Evolutionary conservation across 2,888 invertebrate species (phyloP).

Genomic region (Drosophila niveifrons): DNA sequence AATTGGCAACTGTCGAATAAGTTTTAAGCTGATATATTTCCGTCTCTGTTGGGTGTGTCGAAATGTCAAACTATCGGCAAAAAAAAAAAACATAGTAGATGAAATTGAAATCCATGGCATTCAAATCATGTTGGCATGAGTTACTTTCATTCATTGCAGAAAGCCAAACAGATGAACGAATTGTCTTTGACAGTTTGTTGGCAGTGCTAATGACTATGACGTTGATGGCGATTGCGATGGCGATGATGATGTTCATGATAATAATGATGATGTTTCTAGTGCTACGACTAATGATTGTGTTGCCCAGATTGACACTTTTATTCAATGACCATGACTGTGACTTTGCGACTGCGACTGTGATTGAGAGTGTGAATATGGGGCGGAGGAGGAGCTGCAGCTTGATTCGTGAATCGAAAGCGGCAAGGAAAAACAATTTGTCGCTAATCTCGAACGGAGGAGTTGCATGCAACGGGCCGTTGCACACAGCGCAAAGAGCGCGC

Average conservation of each 20-base stretch:
- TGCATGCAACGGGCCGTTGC: slow-evolving; percentile 44
- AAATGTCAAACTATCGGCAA: background rate
- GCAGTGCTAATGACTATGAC: slow-evolving; percentile 23
- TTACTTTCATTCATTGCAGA: slow-evolving; percentile 48
- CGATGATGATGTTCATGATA: slow-evolving; percentile 22
- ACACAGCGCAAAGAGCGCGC: slow-evolving; percentile 23
- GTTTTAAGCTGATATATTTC: background rate
- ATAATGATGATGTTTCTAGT: slow-evolving; percentile 34
- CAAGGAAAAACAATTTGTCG: slow-evolving; percentile 65
- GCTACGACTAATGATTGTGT: slow-evolving; percentile 50
- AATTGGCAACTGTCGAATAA: no score
- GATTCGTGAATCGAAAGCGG: slow-evolving; percentile 56
- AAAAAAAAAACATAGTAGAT: background rate
- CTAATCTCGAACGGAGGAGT: slow-evolving; percentile 38
- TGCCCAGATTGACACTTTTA: slow-evolving; percentile 81
- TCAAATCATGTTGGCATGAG: slow-evolving; percentile 29
- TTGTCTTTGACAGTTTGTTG: slow-evolving; percentile 47
- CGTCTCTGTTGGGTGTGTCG: background rate
- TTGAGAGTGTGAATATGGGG: slow-evolving; percentile 24
- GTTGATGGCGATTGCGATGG: slow-evolving; percentile 29
- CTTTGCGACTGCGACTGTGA: slow-evolving; percentile 14
- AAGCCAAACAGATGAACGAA: slow-evolving; percentile 49
- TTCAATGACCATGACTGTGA: slow-evolving; percentile 82
- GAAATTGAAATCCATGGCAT: slow-evolving; percentile 7
- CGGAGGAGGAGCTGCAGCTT: slow-evolving; percentile 25